A percentile compares a stretch with the other conserved stretches of the same genome.
These are phyloP conservation scores for Dasyurus viverrinus DNA, from an alignment of 2,113 vertebrate genomes.

Conservation along the genomic window DNA sequence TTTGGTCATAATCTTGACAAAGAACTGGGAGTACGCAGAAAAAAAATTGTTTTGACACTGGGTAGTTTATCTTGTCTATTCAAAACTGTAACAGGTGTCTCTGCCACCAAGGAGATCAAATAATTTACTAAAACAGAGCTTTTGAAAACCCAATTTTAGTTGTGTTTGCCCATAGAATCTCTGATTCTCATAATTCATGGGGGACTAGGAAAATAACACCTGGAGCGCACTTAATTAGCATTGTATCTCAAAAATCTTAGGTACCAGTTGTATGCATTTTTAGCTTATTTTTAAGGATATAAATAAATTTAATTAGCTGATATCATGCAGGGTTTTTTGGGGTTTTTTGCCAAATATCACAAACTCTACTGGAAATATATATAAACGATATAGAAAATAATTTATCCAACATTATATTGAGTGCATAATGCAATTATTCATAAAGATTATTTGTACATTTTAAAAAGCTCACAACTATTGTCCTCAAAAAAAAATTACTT, in stretches of 20 bases:
- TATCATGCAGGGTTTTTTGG: neutral
- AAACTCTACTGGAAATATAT: neutral
- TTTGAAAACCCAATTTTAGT: neutral
- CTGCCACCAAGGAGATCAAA: neutral
- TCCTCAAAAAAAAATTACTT: constrained; percentile 27
- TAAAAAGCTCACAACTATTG: constrained; percentile 3
- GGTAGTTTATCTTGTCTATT: neutral
- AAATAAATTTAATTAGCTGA: neutral
- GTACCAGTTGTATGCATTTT: neutral
- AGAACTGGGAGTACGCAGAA: neutral
- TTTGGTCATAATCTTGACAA: neutral
- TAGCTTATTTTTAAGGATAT: neutral
- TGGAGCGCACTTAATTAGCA: neutral
- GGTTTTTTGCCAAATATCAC: neutral
- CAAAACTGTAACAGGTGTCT: neutral
- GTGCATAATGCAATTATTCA: neutral
- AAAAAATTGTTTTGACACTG: neutral
- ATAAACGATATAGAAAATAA: neutral
- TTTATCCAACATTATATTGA: constrained; percentile 13
- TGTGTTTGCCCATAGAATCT: neutral
- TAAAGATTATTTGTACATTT: constrained; percentile 5
- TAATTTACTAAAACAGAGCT: neutral
- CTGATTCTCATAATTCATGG: neutral
- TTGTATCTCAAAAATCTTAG: neutral
- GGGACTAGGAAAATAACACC: neutral